These are phyloP conservation scores for Neoarius graeffei DNA, from an alignment of 2,113 vertebrate genomes.

Conservation along the genomic window DNA sequence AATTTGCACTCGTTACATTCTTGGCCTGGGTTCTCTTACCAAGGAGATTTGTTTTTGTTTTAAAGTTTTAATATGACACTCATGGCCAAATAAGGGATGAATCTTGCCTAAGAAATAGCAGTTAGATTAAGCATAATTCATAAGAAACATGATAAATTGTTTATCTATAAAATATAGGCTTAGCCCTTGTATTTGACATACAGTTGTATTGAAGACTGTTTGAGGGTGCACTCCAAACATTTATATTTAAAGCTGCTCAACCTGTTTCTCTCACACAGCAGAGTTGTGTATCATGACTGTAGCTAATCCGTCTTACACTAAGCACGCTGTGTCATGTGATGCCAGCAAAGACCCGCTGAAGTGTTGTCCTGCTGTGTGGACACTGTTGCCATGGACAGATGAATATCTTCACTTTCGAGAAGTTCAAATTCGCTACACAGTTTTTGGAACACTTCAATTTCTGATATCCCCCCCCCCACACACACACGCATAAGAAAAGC, in stretches of 20 bases:
- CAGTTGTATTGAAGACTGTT: not conserved
- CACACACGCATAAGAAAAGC: too few species aligned
- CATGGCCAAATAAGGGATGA: constrained; percentile 4
- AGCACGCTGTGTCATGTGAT: constrained; percentile 46
- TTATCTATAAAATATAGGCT: not conserved
- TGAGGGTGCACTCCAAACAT: not conserved
- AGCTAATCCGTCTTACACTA: constrained; percentile 54
- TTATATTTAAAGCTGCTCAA: constrained; percentile 8
- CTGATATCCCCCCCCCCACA: not conserved
- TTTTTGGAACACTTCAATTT: not conserved
- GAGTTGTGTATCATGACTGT: constrained; percentile 23
- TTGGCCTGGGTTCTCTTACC: not conserved
- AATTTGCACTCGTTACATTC: not conserved
- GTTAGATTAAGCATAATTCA: too few species aligned
- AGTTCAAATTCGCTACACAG: not conserved
- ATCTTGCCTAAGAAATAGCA: not conserved
- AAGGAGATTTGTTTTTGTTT: not conserved
- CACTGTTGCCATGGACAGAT: constrained; percentile 30
- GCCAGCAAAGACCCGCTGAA: not conserved
- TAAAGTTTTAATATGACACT: not conserved
- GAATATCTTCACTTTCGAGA: not conserved
- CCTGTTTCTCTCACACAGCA: not conserved
- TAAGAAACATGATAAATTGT: too few species aligned
- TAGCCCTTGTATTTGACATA: too few species aligned
- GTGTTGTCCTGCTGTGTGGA: constrained; percentile 24